Conservation (phyloP, 2,797 vertebrate genomes). For the Triplophysa yarkandensis region DNA sequence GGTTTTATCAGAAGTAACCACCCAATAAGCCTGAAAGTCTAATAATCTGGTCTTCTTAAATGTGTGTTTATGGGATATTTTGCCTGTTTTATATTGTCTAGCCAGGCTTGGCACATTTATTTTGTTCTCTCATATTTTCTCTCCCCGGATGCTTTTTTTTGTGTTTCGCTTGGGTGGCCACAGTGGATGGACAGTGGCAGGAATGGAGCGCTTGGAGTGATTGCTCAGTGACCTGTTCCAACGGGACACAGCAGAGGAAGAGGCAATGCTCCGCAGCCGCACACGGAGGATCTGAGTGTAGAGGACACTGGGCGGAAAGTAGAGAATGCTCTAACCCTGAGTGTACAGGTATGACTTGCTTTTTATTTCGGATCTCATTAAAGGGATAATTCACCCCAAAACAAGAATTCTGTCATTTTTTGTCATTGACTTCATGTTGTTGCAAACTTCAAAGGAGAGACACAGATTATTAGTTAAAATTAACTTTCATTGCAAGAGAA, state of each 20-base stretch:
- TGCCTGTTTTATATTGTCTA: background rate
- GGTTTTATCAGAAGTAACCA: no score
- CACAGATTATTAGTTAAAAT: background rate
- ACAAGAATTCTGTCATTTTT: background rate
- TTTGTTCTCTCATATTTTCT: slow-evolving; percentile 56
- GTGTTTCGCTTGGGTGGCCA: slow-evolving; percentile 53
- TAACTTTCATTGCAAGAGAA: background rate
- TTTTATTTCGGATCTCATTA: background rate
- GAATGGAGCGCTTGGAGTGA: slow-evolving; percentile 98
- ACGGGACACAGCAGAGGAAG: slow-evolving; percentile 96
- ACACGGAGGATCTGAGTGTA: slow-evolving; percentile 95
- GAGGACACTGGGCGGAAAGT: slow-evolving; percentile 98
- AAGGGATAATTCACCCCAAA: background rate
- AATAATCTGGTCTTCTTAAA: background rate
- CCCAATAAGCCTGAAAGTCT: background rate
- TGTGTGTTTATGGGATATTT: no score
- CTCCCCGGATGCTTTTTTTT: slow-evolving; percentile 67
- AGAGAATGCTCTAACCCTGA: slow-evolving; percentile 96
- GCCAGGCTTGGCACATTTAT: background rate
- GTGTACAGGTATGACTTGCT: slow-evolving; percentile 86
- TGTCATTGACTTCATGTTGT: background rate
- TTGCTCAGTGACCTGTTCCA: slow-evolving; percentile 97
- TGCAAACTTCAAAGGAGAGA: background rate
- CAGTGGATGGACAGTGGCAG: slow-evolving; percentile 99
- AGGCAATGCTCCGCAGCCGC: slow-evolving; percentile 93